These are phyloP conservation scores for Galago senegalensis DNA, from an alignment of 2,797 vertebrate species.

Conservation along the genomic window DNA sequence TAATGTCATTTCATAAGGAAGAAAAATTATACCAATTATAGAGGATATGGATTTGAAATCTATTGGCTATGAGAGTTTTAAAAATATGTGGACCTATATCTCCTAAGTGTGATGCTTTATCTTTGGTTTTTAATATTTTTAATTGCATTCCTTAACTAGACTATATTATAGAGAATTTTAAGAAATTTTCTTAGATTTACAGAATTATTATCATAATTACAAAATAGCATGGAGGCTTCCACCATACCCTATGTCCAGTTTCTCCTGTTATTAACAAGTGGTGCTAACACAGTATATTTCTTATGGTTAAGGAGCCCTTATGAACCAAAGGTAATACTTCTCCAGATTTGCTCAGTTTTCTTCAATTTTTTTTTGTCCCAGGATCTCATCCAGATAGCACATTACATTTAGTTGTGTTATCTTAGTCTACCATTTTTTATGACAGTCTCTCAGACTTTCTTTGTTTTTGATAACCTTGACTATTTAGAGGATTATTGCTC, in stretches of 20 bases:
- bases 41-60: not conserved
- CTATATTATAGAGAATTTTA: not conserved
- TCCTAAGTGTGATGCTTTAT: not conserved
- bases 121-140: not conserved
- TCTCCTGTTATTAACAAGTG: not conserved
- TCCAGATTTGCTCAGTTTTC: not conserved
- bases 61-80: not conserved
- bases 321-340: not conserved
- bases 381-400: not conserved
- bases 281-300: not conserved
- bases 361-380: not conserved
- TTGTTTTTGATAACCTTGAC: not conserved
- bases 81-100: not conserved
- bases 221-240: not conserved
- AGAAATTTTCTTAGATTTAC: not conserved
- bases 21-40: not conserved
- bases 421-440: not conserved
- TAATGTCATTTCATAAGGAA: not conserved
- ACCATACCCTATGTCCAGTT: not conserved
- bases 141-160: not conserved
- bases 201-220: not conserved
- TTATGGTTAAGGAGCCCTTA: not conserved
- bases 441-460: not conserved
- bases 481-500: not conserved
- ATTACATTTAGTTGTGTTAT: not conserved